These are phyloP conservation scores for Chrysogorgia sp. DNA, from an alignment of 92 coral and sea anemone species.

Conservation along the genomic window DNA sequence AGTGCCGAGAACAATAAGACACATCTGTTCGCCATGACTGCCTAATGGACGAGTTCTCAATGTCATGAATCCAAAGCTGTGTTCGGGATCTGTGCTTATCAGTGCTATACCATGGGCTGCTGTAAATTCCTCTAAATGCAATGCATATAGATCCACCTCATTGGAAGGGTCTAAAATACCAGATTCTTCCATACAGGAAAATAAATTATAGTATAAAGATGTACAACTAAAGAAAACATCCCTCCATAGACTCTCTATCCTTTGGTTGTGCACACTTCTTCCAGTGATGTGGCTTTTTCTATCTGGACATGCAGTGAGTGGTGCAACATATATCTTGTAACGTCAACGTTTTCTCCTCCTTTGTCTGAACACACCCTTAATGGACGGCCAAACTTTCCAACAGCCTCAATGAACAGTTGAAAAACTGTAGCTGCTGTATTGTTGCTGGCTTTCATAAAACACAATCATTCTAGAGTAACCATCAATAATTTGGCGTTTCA, in stretches of 20 bases:
- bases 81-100: not conserved
- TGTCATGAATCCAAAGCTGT: constrained; percentile 8
- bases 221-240: constrained; percentile 32
- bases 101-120: not conserved
- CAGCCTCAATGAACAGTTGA: not conserved
- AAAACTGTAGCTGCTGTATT: constrained; percentile 15
- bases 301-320: constrained; percentile 11
- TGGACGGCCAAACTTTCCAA: constrained; percentile 5
- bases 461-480: constrained; percentile 13
- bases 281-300: constrained; percentile 32
- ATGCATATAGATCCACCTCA: constrained; percentile 11
- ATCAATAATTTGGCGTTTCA: too few relatives aligned
- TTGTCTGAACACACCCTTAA: constrained; percentile 24
- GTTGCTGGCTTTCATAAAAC: constrained; percentile 9
- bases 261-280: constrained; percentile 25
- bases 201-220: constrained; percentile 3
- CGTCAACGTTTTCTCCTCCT: constrained; percentile 38
- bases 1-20: not conserved
- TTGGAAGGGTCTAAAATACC: constrained; percentile 19
- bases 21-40: constrained; percentile 8
- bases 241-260: constrained; percentile 32
- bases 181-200: constrained; percentile 11
- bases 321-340: constrained; percentile 16
- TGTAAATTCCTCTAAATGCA: not conserved
- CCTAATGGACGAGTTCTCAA: too few relatives aligned